Evolutionary conservation across 2,888 invertebrate species (phyloP).

Genomic region (Melanargia galathea): DNA sequence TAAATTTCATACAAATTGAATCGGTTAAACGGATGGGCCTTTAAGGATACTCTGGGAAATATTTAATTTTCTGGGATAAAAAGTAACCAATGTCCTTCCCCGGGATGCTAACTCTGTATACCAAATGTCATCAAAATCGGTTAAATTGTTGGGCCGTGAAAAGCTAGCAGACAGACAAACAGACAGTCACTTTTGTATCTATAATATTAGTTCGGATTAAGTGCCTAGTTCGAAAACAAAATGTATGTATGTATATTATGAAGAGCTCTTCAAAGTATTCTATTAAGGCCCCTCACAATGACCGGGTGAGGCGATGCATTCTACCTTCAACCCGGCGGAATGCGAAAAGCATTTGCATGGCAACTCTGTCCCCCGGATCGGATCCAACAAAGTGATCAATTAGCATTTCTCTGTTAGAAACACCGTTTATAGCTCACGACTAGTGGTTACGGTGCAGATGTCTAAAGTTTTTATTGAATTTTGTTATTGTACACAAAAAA

Average conservation of each 20-base stretch:
- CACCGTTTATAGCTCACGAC: constrained; percentile 41
- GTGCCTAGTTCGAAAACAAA: background rate
- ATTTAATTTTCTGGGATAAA: no score
- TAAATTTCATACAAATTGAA: no score
- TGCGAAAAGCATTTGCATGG: constrained; percentile 64
- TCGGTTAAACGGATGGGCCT: no score
- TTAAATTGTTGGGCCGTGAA: no score
- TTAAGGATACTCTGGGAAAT: no score
- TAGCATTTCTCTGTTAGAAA: constrained; percentile 64
- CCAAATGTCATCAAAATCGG: no score
- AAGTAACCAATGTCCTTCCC: no score
- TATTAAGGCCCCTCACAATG: constrained; percentile 25
- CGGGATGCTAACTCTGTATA: no score
- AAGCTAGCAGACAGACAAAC: no score
- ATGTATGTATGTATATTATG: background rate
- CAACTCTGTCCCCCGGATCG: constrained; percentile 55
- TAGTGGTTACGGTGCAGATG: constrained; percentile 13
- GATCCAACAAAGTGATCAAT: constrained; percentile 68
- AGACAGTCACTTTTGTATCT: no score
- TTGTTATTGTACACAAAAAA: background rate
- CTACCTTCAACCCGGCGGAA: constrained; percentile 49
- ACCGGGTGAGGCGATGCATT: constrained; percentile 33
- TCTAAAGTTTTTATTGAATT: background rate
- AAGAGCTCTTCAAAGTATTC: constrained; percentile 23
- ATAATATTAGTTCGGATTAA: no score